These are phyloP conservation scores for Andrena chrysosceles DNA, from an alignment of 2,888 invertebrate genomes.

Conservation along the genomic window DNA sequence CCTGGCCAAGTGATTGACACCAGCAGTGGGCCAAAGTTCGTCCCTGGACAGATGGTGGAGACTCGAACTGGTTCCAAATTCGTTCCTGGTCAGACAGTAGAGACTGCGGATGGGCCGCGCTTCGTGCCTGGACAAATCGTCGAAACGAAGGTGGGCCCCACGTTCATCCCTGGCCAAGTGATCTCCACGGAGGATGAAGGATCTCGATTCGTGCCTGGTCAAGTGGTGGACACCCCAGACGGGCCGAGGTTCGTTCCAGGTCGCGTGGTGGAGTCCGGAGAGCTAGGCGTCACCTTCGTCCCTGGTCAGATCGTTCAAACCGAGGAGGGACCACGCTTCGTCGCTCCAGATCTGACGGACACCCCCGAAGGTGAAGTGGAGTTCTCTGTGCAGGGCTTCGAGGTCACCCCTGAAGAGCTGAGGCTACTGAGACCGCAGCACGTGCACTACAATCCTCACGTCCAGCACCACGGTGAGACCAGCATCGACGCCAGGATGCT, in stretches of 20 bases:
- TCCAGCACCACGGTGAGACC: conserved; percentile 86
- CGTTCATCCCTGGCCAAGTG: conserved; percentile 92
- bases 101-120: conserved; percentile 89
- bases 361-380: conserved; percentile 88
- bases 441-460: conserved; percentile 76
- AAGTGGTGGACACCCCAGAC: conserved; percentile 90
- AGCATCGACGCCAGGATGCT: conserved; percentile 89
- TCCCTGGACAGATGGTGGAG: conserved; percentile 92
- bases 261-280: conserved; percentile 85
- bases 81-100: conserved; percentile 90
- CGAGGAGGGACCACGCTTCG: conserved; percentile 87
- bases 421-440: conserved; percentile 83
- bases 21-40: conserved; percentile 89
- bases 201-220: conserved; percentile 87
- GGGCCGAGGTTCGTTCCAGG: conserved; percentile 88
- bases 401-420: conserved; percentile 86
- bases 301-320: conserved; percentile 86
- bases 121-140: conserved; percentile 93
- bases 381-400: conserved; percentile 90
- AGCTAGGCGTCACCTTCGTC: conserved; percentile 85
- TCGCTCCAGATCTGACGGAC: conserved; percentile 89
- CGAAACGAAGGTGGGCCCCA: conserved; percentile 90
- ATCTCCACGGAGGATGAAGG: conserved; percentile 87
- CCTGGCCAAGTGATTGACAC: conserved; percentile 91
- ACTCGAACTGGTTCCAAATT: conserved; percentile 89